Evolutionary conservation across 2,113 vertebrate species (phyloP).

Genomic region (Collichthys lucidus): DNA sequence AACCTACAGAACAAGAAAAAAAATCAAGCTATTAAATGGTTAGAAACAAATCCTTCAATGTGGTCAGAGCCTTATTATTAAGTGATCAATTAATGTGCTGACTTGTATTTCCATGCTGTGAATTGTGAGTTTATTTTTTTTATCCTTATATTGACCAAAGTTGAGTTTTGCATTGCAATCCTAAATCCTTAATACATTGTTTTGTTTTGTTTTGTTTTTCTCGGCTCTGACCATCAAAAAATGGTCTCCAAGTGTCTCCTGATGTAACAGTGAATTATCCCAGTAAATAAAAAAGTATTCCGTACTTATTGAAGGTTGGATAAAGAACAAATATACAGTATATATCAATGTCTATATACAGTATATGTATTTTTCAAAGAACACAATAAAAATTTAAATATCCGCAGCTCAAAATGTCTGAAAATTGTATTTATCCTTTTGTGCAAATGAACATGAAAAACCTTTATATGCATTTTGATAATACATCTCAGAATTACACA

Average conservation of each 20-base stretch:
- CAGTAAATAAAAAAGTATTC: not conserved
- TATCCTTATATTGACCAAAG: constrained; percentile 19
- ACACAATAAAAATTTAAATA: constrained; percentile 72
- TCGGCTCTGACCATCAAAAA: not conserved
- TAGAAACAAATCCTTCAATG: constrained; percentile 18
- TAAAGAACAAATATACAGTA: constrained; percentile 36
- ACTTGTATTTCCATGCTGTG: constrained; percentile 58
- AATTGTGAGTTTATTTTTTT: constrained; percentile 47
- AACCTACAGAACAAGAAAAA: constrained; percentile 21
- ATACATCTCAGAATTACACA: too few relatives aligned
- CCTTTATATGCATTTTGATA: too few relatives aligned
- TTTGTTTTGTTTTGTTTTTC: not conserved
- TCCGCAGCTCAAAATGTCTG: constrained; percentile 33
- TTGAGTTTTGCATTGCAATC: constrained; percentile 30
- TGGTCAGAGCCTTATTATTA: constrained; percentile 14
- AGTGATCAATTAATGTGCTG: constrained; percentile 52
- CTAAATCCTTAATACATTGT: not conserved
- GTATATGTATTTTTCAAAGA: constrained; percentile 74
- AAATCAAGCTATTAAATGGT: constrained; percentile 13
- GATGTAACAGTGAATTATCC: constrained; percentile 52
- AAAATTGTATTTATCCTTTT: constrained; percentile 19
- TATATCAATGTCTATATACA: constrained; percentile 46
- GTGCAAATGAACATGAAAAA: not conserved
- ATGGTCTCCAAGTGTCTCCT: constrained; percentile 18
- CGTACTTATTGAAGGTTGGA: constrained; percentile 10